A percentile compares a stretch with the other conserved stretches of the same genome.
phyloP scores from a whole-genome alignment of 2,113 vertebrate species.

The Pomatostomus ruficeps region DNA sequence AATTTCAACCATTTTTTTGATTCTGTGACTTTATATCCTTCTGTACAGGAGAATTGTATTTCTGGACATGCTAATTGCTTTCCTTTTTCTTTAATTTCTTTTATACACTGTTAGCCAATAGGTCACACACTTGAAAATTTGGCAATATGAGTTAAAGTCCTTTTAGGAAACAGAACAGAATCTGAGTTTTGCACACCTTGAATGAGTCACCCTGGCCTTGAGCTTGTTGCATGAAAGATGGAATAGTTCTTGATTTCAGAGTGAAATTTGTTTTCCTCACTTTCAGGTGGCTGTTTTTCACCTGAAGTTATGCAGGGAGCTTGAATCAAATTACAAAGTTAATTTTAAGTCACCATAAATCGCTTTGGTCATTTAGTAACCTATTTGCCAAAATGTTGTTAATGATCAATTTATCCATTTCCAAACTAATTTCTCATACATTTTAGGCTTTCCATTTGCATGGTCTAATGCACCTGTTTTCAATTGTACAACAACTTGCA shows the following conservation, averaged over 20 bases:
- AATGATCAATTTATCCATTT: background rate
- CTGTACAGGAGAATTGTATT: background rate
- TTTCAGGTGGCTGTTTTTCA: background rate
- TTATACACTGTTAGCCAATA: background rate
- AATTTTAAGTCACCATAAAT: background rate
- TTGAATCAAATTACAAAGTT: background rate
- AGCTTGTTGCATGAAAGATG: background rate
- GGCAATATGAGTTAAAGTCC: background rate
- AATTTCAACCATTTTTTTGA: background rate
- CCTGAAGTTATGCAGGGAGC: background rate
- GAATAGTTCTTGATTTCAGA: background rate
- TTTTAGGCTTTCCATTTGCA: background rate
- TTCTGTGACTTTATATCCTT: background rate
- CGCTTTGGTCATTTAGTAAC: background rate
- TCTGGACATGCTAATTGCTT: background rate
- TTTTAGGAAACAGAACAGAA: background rate
- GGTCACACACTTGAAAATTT: background rate
- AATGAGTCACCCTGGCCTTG: background rate
- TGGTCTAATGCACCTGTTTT: background rate
- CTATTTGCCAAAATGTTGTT: background rate
- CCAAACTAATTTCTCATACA: background rate
- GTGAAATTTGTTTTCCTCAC: background rate
- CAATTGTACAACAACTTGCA: background rate
- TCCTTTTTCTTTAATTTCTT: background rate
- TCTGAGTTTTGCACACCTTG: background rate